Conservation (phyloP, 2,888 invertebrate species). For the Lamellibrachia satsuma region DNA sequence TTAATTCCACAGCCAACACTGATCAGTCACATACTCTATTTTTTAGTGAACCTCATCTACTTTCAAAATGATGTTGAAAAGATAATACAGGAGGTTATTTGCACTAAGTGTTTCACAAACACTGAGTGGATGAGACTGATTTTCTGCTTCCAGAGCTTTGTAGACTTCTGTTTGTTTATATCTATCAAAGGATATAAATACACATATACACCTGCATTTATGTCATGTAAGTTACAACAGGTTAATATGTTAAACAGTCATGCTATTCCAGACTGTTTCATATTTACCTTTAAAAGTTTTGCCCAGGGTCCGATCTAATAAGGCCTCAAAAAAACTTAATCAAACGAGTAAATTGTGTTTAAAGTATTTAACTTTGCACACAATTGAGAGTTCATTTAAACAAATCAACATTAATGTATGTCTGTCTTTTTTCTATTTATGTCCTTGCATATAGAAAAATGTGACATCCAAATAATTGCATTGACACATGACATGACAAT, state of each 20-base stretch:
- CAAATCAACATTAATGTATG: too few species aligned
- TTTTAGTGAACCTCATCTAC: not conserved
- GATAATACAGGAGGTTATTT: not conserved
- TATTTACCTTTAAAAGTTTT: not conserved
- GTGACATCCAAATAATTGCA: too few species aligned
- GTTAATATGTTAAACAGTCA: not conserved
- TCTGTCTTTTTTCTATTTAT: too few species aligned
- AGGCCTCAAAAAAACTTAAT: too few species aligned
- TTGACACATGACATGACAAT: too few species aligned
- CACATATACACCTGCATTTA: not conserved
- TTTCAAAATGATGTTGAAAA: not conserved
- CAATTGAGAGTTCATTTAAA: too few species aligned
- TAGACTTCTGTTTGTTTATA: slow-evolving; percentile 7
- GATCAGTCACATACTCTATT: not conserved
- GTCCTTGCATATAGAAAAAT: too few species aligned
- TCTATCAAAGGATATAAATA: not conserved
- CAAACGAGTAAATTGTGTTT: too few species aligned
- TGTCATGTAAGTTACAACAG: not conserved
- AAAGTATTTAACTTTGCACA: too few species aligned
- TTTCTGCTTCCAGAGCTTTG: not conserved
- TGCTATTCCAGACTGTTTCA: not conserved
- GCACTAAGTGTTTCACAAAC: not conserved
- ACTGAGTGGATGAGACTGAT: not conserved
- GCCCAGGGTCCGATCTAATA: not conserved
- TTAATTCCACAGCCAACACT: not conserved